These are phyloP conservation scores for Micrastur ruficollis DNA, from an alignment of 2,797 vertebrate species.

Conservation along the genomic window DNA sequence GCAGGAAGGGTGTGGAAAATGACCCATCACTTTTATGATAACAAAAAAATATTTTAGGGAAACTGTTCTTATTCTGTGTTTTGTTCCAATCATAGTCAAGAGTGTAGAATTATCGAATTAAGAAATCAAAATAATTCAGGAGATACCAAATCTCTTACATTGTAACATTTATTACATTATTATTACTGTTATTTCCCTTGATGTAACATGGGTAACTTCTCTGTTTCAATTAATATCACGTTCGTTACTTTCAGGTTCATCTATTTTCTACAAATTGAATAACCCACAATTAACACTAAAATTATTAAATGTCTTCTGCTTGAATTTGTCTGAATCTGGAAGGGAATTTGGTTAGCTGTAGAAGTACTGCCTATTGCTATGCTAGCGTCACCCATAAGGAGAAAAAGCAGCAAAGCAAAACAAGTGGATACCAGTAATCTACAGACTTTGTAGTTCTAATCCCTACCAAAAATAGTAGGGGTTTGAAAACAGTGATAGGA, in stretches of 20 bases:
- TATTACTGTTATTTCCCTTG: background rate
- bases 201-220: background rate
- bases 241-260: background rate
- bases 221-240: background rate
- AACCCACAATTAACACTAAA: background rate
- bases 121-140: background rate
- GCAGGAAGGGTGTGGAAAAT: background rate
- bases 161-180: too few species aligned
- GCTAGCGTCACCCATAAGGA: background rate
- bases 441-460: background rate
- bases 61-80: background rate
- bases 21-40: rapidly evolving
- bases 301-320: background rate
- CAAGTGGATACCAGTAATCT: background rate
- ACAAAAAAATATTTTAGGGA: background rate
- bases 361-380: background rate
- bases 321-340: background rate
- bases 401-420: background rate
- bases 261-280: constrained; percentile 33
- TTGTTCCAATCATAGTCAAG: background rate
- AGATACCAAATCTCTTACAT: background rate
- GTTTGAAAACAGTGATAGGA: background rate
- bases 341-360: background rate
- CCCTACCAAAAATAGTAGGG: background rate
- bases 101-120: background rate